Conservation (phyloP, 2,113 vertebrate genomes). For the Eupsittula cactorum region DNA sequence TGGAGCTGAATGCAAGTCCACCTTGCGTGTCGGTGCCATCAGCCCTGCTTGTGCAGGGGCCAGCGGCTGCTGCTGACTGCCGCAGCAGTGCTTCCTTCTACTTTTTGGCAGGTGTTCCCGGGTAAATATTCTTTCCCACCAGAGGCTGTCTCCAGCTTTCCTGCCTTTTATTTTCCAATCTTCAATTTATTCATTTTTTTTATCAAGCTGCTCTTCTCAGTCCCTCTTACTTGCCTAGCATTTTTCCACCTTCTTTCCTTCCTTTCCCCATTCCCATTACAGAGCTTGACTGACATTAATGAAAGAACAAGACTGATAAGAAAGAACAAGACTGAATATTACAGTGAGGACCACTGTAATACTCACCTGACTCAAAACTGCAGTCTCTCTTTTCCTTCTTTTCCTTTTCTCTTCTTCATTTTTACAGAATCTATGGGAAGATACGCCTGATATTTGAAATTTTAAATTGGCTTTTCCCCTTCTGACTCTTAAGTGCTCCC, state of each 20-base stretch:
- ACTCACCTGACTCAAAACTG: background rate
- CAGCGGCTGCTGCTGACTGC: background rate
- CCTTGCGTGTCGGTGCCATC: background rate
- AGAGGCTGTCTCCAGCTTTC: background rate
- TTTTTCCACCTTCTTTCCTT: background rate
- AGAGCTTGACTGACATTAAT: background rate
- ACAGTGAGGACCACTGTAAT: background rate
- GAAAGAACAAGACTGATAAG: background rate
- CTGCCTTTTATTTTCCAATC: background rate
- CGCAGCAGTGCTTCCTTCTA: background rate
- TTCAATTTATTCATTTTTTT: background rate
- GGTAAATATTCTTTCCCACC: background rate
- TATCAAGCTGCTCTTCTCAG: background rate
- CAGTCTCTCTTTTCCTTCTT: background rate
- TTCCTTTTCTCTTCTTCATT: background rate
- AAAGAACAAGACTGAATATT: background rate
- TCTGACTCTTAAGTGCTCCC: background rate
- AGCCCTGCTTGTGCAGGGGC: background rate
- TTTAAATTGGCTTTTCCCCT: background rate
- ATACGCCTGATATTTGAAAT: background rate
- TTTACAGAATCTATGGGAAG: background rate
- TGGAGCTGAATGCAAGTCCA: background rate
- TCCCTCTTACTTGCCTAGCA: background rate
- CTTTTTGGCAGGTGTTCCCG: background rate
- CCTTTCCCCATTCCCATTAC: background rate